Base-by-base conservation (phyloP, 2,113 vertebrate species). In the Myxocyprinus asiaticus region DNA sequence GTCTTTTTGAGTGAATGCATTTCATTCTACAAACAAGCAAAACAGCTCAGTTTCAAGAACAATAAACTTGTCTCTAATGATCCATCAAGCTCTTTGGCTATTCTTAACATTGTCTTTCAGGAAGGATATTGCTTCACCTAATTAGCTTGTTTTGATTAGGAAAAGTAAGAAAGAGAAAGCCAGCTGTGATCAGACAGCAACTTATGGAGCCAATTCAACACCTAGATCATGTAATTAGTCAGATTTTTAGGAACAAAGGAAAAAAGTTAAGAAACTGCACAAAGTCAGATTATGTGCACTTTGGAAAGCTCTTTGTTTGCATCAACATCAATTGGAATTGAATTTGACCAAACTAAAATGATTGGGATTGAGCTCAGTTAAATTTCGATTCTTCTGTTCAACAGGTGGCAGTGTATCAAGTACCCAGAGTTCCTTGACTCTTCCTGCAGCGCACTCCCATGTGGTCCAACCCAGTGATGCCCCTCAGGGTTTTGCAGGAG, bases 341-440 rank as follows among this genome's bases (percentile, higher is more conserved):
- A 70, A 44, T n/a, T 70, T 42, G 11, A 53, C 22, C 4, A 33
- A 80, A 55, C 58, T 42, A 43, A 45, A 61, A 43, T 50, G 67
- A 42, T 8, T 33, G 22, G 22, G 22, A 33, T 33, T 33, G 22
- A 33, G 1, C 22, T 59, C 67, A 1, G 61, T n/a, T 82, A 6
- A 55, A 6, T 61, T 63, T 33, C 3, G 6, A 85, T 8, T 81
- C 77, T n/a, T 76, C 42, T 33, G 22, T 64, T 11, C 22, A 45
- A 9, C 81, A 98, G 97, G 97, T 42, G 93, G 91, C 69, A 78
- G 22, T 0, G 88, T 89, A 0, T 90, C 94, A 6, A 90, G 86
- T 4, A 83, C 43, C 10, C 79, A 53, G 1, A 89, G 67, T 42
- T 83, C 50, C 9, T 22, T 86, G 3, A 47, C 64, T 9, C 50